Evolutionary conservation across 1,140 invertebrate genomes (phyloP), one percentile per base, ranked within the genome.

Genomic region (Plutomurus gul): DNA sequence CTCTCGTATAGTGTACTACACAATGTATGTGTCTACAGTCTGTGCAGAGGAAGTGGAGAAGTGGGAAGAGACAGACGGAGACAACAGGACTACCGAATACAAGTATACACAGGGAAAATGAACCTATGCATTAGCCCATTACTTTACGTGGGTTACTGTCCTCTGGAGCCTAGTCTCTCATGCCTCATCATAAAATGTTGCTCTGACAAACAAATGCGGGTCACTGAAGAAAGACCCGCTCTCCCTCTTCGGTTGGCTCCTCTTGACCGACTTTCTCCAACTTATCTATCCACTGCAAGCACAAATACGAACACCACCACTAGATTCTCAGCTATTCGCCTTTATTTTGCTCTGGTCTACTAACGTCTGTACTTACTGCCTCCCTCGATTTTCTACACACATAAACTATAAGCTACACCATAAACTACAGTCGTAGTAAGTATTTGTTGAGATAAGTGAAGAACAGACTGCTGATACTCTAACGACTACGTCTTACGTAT

Each of bases 151-250:
- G 13, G 56, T 36, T n/a, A 33, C 56, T 65, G 56, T 65, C 27
- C 56, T 65, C 56, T 30, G n/a, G 56, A 65, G 56, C 36, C 56
- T 65, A 33, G 27, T 65, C 56, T 65, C 56, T 30, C 56, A 65
- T 65, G 56, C 56, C 56, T 65, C 56, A 65, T 65, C 56, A 65
- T 65, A 65, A 65, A 65, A 65, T 65, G 56, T 65, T 33, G 56
- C 56, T 65, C 56, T 65, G 56, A 65, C 56, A 65, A 65, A 65
- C 56, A 65, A 65, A 65, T 65, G 56, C 56, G 56, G 56, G 56
- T 65, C 56, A 65, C 56, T 33, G 11, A 65, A 65, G 56, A 30
- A 65, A 65, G 56, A 65, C 56, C 56, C 56, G 30, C 27, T n/a
- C 10, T 27, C 36, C 56, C 36, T 65, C 56, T 27, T 65, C 56